Percentiles rank a stretch among this genome's conserved stretches.
Conservation (phyloP, 64 coral and sea anemone genomes). For the Porites australiensis region DNA sequence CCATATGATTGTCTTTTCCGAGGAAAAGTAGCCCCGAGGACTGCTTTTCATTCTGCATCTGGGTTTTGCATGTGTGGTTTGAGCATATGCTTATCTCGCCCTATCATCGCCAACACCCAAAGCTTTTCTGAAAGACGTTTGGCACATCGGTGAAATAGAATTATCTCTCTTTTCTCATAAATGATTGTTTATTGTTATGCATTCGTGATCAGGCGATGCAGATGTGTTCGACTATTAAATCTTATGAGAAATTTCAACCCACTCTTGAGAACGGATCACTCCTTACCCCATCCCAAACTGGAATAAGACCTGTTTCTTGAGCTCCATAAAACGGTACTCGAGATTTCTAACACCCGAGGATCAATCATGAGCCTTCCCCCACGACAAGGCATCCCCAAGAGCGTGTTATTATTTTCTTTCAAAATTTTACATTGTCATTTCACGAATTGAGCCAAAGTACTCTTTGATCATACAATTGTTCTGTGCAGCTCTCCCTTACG, state of each 20-base stretch:
- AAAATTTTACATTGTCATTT: constrained; percentile 29
- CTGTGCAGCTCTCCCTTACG: not conserved
- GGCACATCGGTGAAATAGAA: constrained; percentile 16
- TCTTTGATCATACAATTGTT: constrained; percentile 10
- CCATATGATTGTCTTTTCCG: not conserved
- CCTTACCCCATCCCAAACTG: constrained; percentile 28
- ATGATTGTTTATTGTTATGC: constrained; percentile 79
- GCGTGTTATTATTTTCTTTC: constrained; percentile 33
- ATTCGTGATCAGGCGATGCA: constrained; percentile 68
- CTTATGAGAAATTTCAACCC: not conserved
- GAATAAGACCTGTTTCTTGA: not conserved
- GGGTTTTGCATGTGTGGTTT: not conserved
- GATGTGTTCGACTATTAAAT: constrained; percentile 42
- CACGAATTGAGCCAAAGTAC: constrained; percentile 9
- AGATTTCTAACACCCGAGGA: not conserved
- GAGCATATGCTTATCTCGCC: constrained; percentile 3
- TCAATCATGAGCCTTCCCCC: not conserved
- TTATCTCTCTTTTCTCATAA: constrained; percentile 19
- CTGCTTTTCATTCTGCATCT: not conserved
- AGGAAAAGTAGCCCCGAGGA: not conserved
- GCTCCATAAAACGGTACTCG: not conserved
- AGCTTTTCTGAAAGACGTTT: constrained; percentile 27
- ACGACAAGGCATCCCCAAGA: constrained; percentile 20
- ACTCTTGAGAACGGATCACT: no score
- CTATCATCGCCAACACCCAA: not conserved